A percentile compares a stretch with the other conserved stretches of the same genome.
Evolutionary conservation across 2,888 invertebrate species (phyloP).

Genomic region (Pilophorus perplexus): DNA sequence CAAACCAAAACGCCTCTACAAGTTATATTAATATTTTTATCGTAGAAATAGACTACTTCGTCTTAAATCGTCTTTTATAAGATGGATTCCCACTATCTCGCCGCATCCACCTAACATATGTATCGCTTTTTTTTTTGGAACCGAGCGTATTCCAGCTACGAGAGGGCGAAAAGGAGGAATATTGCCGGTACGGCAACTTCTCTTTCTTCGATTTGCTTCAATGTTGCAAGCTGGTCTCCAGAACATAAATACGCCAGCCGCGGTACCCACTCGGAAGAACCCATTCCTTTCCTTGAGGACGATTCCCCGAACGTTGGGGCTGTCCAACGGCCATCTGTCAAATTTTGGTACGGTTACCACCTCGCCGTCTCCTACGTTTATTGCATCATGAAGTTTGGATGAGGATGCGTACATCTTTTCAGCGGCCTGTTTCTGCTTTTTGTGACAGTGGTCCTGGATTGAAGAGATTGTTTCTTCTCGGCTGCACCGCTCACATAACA

Average conservation of each 20-base stretch:
- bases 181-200: not conserved
- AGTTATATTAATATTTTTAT: no score
- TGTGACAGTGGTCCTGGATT: not conserved
- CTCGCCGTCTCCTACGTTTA: not conserved
- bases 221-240: slow-evolving; percentile 5
- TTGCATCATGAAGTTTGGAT: slow-evolving; percentile 5
- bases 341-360: slow-evolving; percentile 7
- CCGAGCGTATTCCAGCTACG: no score
- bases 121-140: no score
- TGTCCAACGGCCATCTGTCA: slow-evolving; percentile 7
- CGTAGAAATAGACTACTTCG: no score
- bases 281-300: no score
- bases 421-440: no score
- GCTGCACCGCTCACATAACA: slow-evolving; percentile 12
- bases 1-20: no score
- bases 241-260: slow-evolving; percentile 9
- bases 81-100: no score
- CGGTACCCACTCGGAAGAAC: no score
- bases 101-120: no score
- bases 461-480: slow-evolving; percentile 14
- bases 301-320: slow-evolving; percentile 2
- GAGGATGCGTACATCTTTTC: no score
- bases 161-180: slow-evolving; percentile 11
- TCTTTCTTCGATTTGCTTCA: not conserved
- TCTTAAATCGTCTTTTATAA: no score